Evolutionary conservation across 2,888 invertebrate genomes (phyloP).

Genomic region (Heliconius charithonia): DNA sequence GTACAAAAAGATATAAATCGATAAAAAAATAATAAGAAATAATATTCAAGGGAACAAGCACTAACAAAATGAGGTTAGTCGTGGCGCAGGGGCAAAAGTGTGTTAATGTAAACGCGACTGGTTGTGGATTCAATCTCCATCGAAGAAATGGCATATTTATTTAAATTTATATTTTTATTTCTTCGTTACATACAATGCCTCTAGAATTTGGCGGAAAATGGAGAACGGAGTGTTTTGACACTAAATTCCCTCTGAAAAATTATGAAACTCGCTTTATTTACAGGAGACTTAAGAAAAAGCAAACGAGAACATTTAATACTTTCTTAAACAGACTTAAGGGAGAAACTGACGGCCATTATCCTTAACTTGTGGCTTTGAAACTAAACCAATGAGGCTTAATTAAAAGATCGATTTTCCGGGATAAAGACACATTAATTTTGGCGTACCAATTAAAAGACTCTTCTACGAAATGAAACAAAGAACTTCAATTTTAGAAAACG

Average conservation of each 20-base stretch:
- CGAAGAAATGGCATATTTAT: too few species aligned
- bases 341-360: constrained; percentile 22
- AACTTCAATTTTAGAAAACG: neutral
- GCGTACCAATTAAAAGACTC: neutral
- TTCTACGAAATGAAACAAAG: neutral
- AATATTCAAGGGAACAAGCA: constrained; percentile 11
- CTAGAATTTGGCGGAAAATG: too few species aligned
- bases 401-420: constrained; percentile 24
- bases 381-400: constrained; percentile 26
- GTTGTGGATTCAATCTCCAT: too few species aligned
- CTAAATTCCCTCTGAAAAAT: neutral
- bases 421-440: constrained; percentile 11
- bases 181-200: too few species aligned
- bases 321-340: constrained; percentile 11
- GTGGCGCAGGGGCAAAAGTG: too few species aligned
- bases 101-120: too few species aligned
- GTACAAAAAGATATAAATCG: constrained; percentile 21
- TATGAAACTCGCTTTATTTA: neutral
- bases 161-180: too few species aligned
- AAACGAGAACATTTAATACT: neutral
- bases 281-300: neutral
- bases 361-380: constrained; percentile 28
- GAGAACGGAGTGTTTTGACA: too few species aligned
- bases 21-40: constrained; percentile 11
- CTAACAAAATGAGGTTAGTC: too few species aligned